Evolutionary conservation across 2,113 vertebrate species (phyloP).

Genomic region (Hyaena hyaena): DNA sequence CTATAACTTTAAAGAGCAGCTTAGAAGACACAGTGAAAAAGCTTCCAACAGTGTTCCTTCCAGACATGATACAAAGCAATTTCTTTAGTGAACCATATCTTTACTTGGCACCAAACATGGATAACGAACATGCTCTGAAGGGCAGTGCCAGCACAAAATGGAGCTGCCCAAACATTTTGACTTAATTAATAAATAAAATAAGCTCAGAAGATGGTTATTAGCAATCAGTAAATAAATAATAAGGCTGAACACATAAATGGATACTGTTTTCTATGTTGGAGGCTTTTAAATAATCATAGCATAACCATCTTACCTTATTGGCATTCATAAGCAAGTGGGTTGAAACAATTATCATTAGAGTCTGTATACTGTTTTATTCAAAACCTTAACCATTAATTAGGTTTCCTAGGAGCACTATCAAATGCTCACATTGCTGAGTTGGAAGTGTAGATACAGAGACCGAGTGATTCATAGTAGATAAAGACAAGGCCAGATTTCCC

Average conservation of each 20-base stretch:
- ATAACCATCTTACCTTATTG: background rate
- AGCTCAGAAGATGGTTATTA: background rate
- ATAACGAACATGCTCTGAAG: conserved; percentile 25
- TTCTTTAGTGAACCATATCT: background rate
- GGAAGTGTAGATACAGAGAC: background rate
- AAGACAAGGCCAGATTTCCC: conserved; percentile 10
- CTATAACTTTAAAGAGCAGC: background rate
- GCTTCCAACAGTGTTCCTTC: background rate
- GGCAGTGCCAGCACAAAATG: background rate
- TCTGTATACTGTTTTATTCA: conserved; percentile 32
- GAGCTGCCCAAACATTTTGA: background rate
- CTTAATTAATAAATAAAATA: conserved; percentile 51
- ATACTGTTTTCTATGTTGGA: background rate
- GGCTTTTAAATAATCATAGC: conserved; percentile 13
- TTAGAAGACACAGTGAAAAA: background rate
- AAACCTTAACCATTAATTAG: conserved; percentile 42
- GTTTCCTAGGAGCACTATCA: background rate
- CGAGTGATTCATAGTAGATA: conserved; percentile 17
- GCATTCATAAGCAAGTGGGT: background rate
- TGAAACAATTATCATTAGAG: conserved; percentile 29
- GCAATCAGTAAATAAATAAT: background rate
- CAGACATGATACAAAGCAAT: background rate
- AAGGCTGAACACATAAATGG: background rate
- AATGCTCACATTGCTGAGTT: background rate
- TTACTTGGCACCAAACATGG: background rate